Evolutionary conservation across 2,113 vertebrate species (phyloP).

Genomic region (Chaetura pelagica): DNA sequence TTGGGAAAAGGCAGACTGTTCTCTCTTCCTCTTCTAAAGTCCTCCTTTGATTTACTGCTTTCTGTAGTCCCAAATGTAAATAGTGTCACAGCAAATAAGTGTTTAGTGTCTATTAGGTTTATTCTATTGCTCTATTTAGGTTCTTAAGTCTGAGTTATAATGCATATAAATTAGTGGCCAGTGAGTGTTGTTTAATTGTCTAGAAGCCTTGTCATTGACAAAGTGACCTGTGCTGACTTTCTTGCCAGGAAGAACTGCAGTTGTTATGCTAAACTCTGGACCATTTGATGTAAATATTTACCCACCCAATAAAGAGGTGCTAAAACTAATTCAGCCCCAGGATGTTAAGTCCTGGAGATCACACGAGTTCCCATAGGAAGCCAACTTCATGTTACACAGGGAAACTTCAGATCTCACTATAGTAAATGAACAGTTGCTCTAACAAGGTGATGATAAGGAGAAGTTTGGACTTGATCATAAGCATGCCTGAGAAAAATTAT

Average conservation of each 20-base stretch:
- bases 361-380: not conserved
- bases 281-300: constrained; percentile 66
- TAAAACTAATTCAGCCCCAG: constrained; percentile 42
- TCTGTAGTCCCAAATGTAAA: constrained; percentile 36
- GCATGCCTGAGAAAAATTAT: not conserved
- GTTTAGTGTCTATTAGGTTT: constrained; percentile 62
- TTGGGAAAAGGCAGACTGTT: not conserved
- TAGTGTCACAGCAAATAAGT: constrained; percentile 66
- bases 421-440: not conserved
- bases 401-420: not conserved
- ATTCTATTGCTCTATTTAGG: constrained; percentile 49
- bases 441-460: not conserved
- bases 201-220: constrained; percentile 42
- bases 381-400: not conserved
- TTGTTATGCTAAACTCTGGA: constrained; percentile 57
- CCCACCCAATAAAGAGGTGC: constrained; percentile 38
- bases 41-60: constrained; percentile 48
- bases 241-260: constrained; percentile 53
- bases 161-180: constrained; percentile 56
- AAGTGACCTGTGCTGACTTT: constrained; percentile 29
- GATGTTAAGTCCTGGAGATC: constrained; percentile 50
- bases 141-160: constrained; percentile 63
- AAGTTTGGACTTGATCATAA: not conserved
- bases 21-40: constrained; percentile 22
- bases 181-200: constrained; percentile 67